phyloP scores from a whole-genome alignment of 1,140 invertebrate genomes.

The Hydropsyche tenuis region DNA sequence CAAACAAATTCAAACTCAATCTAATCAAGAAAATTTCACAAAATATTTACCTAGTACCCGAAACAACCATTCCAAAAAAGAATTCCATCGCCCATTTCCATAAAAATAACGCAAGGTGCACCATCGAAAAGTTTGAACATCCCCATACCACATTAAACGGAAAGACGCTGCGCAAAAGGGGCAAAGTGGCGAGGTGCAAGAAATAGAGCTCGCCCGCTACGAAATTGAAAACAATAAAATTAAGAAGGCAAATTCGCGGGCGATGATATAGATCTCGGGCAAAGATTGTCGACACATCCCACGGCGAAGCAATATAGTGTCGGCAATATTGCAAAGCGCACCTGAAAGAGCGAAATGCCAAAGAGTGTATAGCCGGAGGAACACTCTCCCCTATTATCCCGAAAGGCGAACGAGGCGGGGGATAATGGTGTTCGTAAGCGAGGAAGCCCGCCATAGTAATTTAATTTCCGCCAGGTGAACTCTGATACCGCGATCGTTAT shows the following conservation, averaged over 20 bases:
- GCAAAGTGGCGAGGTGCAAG: not conserved
- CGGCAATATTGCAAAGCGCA: not conserved
- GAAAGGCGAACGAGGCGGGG: not conserved
- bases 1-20: too few relatives aligned
- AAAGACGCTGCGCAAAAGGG: not conserved
- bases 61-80: too few relatives aligned
- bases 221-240: conserved; percentile 36
- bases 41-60: too few relatives aligned
- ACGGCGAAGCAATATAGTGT: not conserved
- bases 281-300: conserved; percentile 23
- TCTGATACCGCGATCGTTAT: conserved; percentile 12
- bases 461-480: conserved; percentile 26
- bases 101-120: too few relatives aligned
- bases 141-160: not conserved
- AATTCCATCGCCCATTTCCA: too few relatives aligned
- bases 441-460: conserved; percentile 8
- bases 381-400: not conserved
- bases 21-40: too few relatives aligned
- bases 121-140: too few relatives aligned
- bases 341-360: not conserved
- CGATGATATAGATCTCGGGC: conserved; percentile 25
- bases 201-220: not conserved
- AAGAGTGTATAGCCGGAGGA: not conserved
- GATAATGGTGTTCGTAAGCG: not conserved
- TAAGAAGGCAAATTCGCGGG: conserved; percentile 20